These are phyloP conservation scores for Siderastrea radians DNA, from an alignment of 92 coral and sea anemone species.

Conservation along the genomic window DNA sequence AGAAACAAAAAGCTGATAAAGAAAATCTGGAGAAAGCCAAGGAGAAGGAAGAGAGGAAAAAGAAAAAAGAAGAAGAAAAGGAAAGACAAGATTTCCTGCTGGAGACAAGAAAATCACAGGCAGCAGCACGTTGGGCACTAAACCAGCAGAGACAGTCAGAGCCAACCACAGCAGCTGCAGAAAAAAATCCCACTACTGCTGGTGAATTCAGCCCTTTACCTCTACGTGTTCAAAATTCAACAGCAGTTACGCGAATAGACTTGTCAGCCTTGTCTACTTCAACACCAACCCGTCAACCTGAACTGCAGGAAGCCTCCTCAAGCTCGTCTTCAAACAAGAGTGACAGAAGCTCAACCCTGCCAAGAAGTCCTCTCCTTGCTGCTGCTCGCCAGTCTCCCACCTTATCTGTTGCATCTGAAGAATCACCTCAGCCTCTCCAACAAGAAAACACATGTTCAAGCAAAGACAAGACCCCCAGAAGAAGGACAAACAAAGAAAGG, in stretches of 20 bases:
- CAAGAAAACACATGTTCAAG: neutral
- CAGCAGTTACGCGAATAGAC: neutral
- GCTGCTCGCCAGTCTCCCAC: neutral
- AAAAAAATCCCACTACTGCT: neutral
- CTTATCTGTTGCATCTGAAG: neutral
- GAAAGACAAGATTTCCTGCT: slow-evolving; percentile 35
- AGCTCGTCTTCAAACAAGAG: neutral
- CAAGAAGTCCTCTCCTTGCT: neutral
- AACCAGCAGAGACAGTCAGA: too few species aligned
- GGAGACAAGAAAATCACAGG: slow-evolving; percentile 36
- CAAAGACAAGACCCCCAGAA: neutral
- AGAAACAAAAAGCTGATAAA: neutral
- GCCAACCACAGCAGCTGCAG: neutral
- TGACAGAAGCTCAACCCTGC: neutral
- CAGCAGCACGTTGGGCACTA: slow-evolving; percentile 32
- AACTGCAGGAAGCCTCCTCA: neutral
- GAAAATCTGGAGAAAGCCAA: neutral
- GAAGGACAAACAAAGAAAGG: neutral
- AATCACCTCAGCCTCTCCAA: neutral
- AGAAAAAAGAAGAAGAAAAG: slow-evolving; percentile 31
- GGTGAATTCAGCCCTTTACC: slow-evolving; percentile 12
- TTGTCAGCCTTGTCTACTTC: neutral
- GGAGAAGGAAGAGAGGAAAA: slow-evolving; percentile 19
- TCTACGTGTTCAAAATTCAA: neutral
- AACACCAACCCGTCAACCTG: neutral